A percentile compares a stretch with the other conserved stretches of the same genome.
Conservation (phyloP, 2,113 vertebrate species). For the Phycodurus eques region DNA sequence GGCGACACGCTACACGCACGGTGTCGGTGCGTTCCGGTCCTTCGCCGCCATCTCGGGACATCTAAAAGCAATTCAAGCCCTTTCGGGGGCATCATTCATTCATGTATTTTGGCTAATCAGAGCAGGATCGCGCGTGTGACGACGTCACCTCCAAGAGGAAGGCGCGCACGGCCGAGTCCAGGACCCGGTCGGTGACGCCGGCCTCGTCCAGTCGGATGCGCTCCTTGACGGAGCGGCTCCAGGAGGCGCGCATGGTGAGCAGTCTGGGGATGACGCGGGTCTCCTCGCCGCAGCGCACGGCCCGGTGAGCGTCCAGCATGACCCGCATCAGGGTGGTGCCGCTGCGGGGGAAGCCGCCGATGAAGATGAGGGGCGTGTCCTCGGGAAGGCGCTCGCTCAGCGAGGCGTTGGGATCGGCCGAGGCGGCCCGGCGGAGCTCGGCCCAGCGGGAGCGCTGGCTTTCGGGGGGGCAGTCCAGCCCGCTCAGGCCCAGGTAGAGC, state of each 20-base stretch:
- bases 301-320: conserved; percentile 88
- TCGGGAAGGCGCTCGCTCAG: conserved; percentile 69
- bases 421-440: conserved; percentile 60
- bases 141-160: conserved; percentile 73
- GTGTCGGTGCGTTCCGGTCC: no score
- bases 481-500: conserved; percentile 87
- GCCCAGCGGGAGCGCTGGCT: conserved; percentile 72
- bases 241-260: conserved; percentile 87
- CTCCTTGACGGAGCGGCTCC: conserved; percentile 89
- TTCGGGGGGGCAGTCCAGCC: conserved; percentile 85
- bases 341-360: conserved; percentile 88
- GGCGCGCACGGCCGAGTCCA: conserved; percentile 87
- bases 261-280: conserved; percentile 89
- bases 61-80: no score
- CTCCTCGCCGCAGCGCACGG: conserved; percentile 87
- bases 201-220: conserved; percentile 89
- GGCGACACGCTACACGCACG: no score
- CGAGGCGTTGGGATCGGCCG: conserved; percentile 39
- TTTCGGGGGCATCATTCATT: no score
- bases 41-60: no score
- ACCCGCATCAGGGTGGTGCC: conserved; percentile 92
- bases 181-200: conserved; percentile 87
- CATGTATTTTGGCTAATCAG: no score
- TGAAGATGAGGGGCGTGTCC: conserved; percentile 91
- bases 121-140: not conserved